phyloP scores from a whole-genome alignment of 2,113 vertebrate species.

The Malurus elegans region DNA sequence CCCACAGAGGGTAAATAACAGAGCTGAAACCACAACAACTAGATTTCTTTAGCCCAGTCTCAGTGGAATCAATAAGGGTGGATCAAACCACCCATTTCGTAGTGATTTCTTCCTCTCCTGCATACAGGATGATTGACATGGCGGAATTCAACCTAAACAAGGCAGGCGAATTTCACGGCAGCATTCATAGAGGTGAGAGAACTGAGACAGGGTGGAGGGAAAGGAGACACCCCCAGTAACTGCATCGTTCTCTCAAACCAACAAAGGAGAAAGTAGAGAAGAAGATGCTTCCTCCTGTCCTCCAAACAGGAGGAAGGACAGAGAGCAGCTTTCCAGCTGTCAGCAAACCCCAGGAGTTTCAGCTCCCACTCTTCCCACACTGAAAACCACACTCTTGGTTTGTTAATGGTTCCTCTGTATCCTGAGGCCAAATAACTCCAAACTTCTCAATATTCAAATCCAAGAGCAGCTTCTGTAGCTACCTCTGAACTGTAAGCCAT shows the following conservation, averaged over 20 bases:
- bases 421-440: background rate
- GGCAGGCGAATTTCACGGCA: background rate
- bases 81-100: background rate
- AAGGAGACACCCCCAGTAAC: background rate
- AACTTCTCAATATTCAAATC: background rate
- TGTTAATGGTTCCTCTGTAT: background rate
- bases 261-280: background rate
- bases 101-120: background rate
- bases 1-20: background rate
- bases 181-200: background rate
- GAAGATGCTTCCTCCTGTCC: background rate
- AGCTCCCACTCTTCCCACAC: background rate
- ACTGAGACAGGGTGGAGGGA: background rate
- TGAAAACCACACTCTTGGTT: background rate
- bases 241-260: background rate
- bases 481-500: background rate
- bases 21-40: background rate
- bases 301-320: background rate
- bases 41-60: background rate
- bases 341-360: background rate
- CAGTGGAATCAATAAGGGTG: background rate
- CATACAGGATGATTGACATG: fast-evolving
- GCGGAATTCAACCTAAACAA: background rate
- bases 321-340: background rate
- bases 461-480: background rate